Evolutionary conservation across 30 jellyfish, hydroid and myxozoan genomes (phyloP), one percentile per base, ranked within the genome.

Genomic region (Sanderia malayensis): DNA sequence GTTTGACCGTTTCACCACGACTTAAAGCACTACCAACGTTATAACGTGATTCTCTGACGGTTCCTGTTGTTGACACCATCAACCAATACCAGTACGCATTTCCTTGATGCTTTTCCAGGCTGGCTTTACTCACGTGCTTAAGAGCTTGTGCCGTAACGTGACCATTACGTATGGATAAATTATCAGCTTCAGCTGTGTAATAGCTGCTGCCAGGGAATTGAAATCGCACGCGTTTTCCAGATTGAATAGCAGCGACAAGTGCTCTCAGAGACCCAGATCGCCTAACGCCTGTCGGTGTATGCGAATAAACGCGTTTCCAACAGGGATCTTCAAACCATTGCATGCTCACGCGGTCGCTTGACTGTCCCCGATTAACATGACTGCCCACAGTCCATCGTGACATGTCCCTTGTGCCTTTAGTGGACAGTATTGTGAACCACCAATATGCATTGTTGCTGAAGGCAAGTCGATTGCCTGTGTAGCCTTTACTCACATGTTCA

Each of bases 11-110:
- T 11, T 49, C 27, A 19, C 64, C 64, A 19, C 64, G 64, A 24
- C 24, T 8, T 15, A 18, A 2, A 49, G 8, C 25, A 2, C 27
- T 19, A 49, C 64, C 64, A 9, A 49, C 64, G 64, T 49, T 19
- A 18, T 49, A 49, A 49, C 64, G 64, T 19, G 64, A 4, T 24
- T 8, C 64, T 49, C 64, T 49, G 27, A 49, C 64, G 27, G 64
- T 49, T 19, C 64, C 64, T 7, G 64, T 49, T 49, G 64, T 49
- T 49, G 64, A 49, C 24, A 49, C 64, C 64, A 49, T 49, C 23
- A 49, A 24, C 64, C 64, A 49, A 49, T 49, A 49, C 64, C 64
- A 49, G 24, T 49, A 49, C 27, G 64, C 64, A 18, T 49, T 49
- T 4, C 18, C 64, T 19, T 49, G 64, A 24, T 4, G 18, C 64